Conservation (phyloP, 1,140 invertebrate genomes). For the Euschistus heros region DNA sequence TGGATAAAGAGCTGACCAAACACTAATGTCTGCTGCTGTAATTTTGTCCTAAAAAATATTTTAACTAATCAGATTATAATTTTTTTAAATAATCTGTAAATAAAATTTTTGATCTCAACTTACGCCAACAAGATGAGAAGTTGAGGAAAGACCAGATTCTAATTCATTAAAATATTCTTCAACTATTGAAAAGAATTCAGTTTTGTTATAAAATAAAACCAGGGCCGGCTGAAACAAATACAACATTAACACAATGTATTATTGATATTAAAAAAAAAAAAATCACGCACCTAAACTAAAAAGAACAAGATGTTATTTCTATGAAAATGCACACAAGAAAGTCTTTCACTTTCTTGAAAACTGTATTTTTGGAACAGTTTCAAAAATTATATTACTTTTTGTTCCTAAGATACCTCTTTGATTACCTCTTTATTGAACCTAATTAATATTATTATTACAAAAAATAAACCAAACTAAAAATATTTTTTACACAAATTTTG, state of each 20-base stretch:
- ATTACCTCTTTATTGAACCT: too few relatives aligned
- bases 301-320: not conserved
- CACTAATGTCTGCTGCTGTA: constrained; percentile 33
- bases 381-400: constrained; percentile 18
- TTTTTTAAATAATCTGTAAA: constrained; percentile 16
- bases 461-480: not conserved
- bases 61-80: constrained; percentile 21
- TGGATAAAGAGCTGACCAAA: constrained; percentile 35
- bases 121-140: constrained; percentile 28
- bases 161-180: constrained; percentile 21
- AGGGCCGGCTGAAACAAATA: constrained; percentile 27
- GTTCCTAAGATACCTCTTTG: not conserved
- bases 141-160: constrained; percentile 21
- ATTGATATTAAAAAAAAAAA: not conserved
- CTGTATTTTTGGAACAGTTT: not conserved
- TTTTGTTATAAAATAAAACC: constrained; percentile 20
- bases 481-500: not conserved
- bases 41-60: constrained; percentile 27
- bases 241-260: not conserved
- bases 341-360: not conserved
- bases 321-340: not conserved
- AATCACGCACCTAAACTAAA: not conserved
- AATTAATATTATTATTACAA: constrained; percentile 2
- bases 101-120: constrained; percentile 20
- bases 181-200: constrained; percentile 21